Evolutionary conservation across 2,797 vertebrate species (phyloP).

Genomic region (Enteromius radiatus): DNA sequence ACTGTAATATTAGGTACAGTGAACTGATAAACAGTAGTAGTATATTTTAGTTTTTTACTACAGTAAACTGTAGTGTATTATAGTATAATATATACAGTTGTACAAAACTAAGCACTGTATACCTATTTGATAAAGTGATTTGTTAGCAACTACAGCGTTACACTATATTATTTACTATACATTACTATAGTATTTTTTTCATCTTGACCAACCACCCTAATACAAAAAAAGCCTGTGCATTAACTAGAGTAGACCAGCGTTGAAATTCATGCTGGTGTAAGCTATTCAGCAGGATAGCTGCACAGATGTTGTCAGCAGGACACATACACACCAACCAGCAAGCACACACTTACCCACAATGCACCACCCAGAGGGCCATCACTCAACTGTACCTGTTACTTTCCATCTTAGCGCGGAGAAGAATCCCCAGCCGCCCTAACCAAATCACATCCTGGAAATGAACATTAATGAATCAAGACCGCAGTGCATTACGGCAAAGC

Average conservation of each 20-base stretch:
- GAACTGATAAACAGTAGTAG: not conserved
- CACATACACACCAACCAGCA: slow-evolving; percentile 25
- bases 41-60: too few species aligned
- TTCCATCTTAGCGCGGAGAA: slow-evolving; percentile 54
- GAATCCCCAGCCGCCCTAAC: slow-evolving; percentile 73
- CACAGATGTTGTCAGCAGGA: slow-evolving; percentile 22
- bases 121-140: too few species aligned
- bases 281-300: slow-evolving; percentile 13
- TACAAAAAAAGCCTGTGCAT: not conserved
- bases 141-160: too few species aligned
- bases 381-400: slow-evolving; percentile 58
- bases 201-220: not conserved
- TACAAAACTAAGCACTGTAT: too few species aligned
- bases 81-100: too few species aligned
- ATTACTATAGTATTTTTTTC: too few species aligned
- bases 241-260: not conserved
- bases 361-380: slow-evolving; percentile 57
- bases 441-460: slow-evolving; percentile 76
- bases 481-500: slow-evolving; percentile 61
- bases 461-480: slow-evolving; percentile 65
- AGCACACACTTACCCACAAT: slow-evolving; percentile 30
- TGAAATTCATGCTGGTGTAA: slow-evolving; percentile 7
- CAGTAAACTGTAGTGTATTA: too few species aligned
- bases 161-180: too few species aligned
- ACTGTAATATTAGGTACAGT: too few species aligned